phyloP scores from a whole-genome alignment of 2,797 vertebrate genomes.

The Mallotus villosus region DNA sequence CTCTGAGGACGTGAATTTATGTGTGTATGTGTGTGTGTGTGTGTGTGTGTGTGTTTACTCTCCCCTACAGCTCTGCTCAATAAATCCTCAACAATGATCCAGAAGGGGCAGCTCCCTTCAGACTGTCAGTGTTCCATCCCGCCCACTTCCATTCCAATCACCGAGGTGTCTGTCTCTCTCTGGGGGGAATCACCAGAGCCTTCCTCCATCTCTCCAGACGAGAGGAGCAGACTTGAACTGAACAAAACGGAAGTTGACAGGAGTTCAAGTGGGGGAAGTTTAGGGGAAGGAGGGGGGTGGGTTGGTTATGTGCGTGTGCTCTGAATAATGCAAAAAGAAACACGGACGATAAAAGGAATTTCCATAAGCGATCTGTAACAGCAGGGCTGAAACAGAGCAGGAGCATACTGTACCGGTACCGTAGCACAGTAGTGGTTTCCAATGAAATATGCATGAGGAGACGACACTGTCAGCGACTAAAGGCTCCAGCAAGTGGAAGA shows the following conservation, averaged over 20 bases:
- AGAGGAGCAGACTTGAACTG: too few species aligned
- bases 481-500: not conserved
- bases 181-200: not conserved
- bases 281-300: not conserved
- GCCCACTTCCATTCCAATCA: too few species aligned
- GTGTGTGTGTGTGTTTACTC: not conserved
- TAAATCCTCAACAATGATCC: not conserved
- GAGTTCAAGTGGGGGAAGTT: not conserved
- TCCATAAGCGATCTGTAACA: not conserved
- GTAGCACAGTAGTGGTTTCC: not conserved
- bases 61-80: not conserved
- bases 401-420: not conserved
- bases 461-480: not conserved
- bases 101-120: not conserved
- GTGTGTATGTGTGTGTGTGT: not conserved
- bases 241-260: too few species aligned
- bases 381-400: not conserved
- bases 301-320: not conserved
- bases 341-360: too few species aligned
- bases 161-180: not conserved
- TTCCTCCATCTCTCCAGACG: too few species aligned
- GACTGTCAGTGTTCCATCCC: not conserved
- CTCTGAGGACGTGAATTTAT: not conserved
- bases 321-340: not conserved
- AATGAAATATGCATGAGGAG: slow-evolving; percentile 13